phyloP scores from a whole-genome alignment of 2,797 vertebrate genomes.

The Syndactyla subalaris region DNA sequence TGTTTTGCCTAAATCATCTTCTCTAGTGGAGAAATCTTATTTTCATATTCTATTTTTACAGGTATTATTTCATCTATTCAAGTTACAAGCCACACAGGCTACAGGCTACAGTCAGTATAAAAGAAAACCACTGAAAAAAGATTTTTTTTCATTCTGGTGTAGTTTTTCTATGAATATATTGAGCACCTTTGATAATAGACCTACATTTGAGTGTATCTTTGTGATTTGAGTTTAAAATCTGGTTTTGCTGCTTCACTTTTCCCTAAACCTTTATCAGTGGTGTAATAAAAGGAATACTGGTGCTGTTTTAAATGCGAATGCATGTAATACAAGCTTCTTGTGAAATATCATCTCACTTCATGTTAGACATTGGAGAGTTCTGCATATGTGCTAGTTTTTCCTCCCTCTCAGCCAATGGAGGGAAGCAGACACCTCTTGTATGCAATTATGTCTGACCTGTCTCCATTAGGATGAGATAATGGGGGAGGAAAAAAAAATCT shows the following conservation, averaged over 20 bases:
- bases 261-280: background rate
- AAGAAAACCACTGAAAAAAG: background rate
- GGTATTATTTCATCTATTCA: background rate
- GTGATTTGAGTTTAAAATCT: background rate
- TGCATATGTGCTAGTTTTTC: background rate
- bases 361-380: background rate
- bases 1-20: background rate
- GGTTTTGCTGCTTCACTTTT: background rate
- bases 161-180: background rate
- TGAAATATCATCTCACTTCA: background rate
- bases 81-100: background rate
- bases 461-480: background rate
- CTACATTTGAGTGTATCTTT: background rate
- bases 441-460: background rate
- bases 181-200: background rate
- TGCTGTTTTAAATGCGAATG: background rate
- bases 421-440: background rate
- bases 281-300: background rate
- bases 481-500: background rate
- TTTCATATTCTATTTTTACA: background rate
- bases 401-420: background rate
- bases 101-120: too few relatives aligned
- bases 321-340: background rate
- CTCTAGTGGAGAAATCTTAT: background rate
- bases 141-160: background rate